Evolutionary conservation across 2,113 vertebrate genomes (phyloP).

Genomic region (Pachyramphus minor): DNA sequence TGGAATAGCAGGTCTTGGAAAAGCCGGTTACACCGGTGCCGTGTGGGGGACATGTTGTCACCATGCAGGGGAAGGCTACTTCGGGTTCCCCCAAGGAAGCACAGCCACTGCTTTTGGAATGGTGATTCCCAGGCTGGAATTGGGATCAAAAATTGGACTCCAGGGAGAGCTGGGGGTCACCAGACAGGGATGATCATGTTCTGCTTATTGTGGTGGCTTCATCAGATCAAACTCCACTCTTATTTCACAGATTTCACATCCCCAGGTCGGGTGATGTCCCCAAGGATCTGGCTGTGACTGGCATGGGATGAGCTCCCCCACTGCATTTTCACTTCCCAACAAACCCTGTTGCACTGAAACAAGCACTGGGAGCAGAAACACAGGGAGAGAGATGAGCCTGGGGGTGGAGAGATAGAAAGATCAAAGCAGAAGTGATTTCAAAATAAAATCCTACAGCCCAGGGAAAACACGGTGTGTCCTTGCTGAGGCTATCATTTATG

Average conservation of each 20-base stretch:
- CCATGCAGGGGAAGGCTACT: background rate
- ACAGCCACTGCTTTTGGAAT: fast-evolving
- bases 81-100: background rate
- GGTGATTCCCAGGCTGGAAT: background rate
- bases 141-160: background rate
- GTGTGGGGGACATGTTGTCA: background rate
- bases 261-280: background rate
- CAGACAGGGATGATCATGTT: background rate
- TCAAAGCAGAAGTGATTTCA: background rate
- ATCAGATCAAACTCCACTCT: background rate
- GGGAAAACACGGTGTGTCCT: background rate
- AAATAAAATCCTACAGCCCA: background rate
- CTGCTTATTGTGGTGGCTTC: background rate
- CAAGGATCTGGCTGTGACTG: fast-evolving
- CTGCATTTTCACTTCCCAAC: background rate
- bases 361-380: background rate
- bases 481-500: constrained; percentile 16
- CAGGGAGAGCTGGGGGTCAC: background rate
- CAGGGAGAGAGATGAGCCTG: background rate
- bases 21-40: background rate
- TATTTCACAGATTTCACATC: background rate
- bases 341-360: background rate
- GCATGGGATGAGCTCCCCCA: background rate
- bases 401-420: constrained; percentile 6
- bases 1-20: constrained; percentile 21